Evolutionary conservation across 2,797 vertebrate species (phyloP).

Genomic region (Sebastes itinus): DNA sequence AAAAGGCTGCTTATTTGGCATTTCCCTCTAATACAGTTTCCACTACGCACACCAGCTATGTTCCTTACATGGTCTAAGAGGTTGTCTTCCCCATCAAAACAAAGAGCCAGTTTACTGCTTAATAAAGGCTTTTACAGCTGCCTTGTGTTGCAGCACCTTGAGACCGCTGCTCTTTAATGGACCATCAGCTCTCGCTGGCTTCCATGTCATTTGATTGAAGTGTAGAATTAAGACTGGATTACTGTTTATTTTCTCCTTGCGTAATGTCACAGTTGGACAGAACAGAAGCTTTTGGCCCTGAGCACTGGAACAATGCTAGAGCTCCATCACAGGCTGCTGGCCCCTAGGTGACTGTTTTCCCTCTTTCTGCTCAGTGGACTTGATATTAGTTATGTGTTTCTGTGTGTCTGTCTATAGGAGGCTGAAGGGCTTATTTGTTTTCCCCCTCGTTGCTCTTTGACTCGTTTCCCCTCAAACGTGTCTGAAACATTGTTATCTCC

Average conservation of each 20-base stretch:
- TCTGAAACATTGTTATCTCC: slow-evolving; percentile 77
- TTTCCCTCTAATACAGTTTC: slow-evolving; percentile 46
- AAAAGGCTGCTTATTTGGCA: slow-evolving; percentile 41
- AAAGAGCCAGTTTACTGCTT: slow-evolving; percentile 40
- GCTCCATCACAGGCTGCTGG: slow-evolving; percentile 52
- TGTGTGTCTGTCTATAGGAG: slow-evolving; percentile 63
- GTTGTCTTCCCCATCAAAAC: slow-evolving; percentile 39
- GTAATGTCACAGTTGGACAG: slow-evolving; percentile 66
- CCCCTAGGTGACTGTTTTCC: slow-evolving; percentile 63
- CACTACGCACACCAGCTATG: slow-evolving; percentile 34
- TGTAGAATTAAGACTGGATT: slow-evolving; percentile 59
- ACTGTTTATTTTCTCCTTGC: slow-evolving; percentile 56
- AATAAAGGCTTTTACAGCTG: slow-evolving; percentile 24
- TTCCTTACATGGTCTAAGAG: slow-evolving; percentile 31
- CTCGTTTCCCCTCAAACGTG: slow-evolving; percentile 69
- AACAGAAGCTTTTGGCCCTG: slow-evolving; percentile 49
- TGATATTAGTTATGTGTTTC: slow-evolving; percentile 66
- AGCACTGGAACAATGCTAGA: slow-evolving; percentile 53
- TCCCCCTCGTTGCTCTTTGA: slow-evolving; percentile 78
- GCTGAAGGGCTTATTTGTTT: slow-evolving; percentile 77
- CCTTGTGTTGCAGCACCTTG: slow-evolving; percentile 42
- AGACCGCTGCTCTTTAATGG: slow-evolving; percentile 50
- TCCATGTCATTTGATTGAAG: slow-evolving; percentile 62
- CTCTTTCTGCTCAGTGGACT: slow-evolving; percentile 65
- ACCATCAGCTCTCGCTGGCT: slow-evolving; percentile 45